A percentile compares a stretch with the other conserved stretches of the same genome.
phyloP scores from a whole-genome alignment of 2,797 vertebrate species.

The Acipenser ruthenus region DNA sequence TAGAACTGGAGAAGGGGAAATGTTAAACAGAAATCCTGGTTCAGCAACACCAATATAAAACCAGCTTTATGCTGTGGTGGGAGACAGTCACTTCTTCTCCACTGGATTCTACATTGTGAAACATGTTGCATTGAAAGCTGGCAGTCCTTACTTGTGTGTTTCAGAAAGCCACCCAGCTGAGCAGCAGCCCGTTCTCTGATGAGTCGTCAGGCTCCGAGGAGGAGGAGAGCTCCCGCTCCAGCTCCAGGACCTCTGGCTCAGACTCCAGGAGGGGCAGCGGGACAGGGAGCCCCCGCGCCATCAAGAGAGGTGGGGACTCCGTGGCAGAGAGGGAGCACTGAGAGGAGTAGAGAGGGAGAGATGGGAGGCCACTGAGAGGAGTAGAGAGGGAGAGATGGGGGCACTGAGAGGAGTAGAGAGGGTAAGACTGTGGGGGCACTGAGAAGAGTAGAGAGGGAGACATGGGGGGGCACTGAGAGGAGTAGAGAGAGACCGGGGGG shows the following conservation, averaged over 20 bases:
- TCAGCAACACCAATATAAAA: background rate
- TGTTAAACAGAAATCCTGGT: too few relatives aligned
- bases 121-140: too few relatives aligned
- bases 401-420: too few relatives aligned
- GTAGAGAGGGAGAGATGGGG: too few relatives aligned
- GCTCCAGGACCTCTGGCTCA: conserved; percentile 68
- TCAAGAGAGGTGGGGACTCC: conserved; percentile 75
- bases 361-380: too few relatives aligned
- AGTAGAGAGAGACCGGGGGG: too few relatives aligned
- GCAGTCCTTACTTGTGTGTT: conserved; percentile 23
- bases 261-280: conserved; percentile 68
- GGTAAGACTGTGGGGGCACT: too few relatives aligned
- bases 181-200: conserved; percentile 76
- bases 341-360: too few relatives aligned
- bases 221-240: conserved; percentile 73
- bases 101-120: background rate
- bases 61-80: background rate
- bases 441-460: too few relatives aligned
- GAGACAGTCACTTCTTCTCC: background rate
- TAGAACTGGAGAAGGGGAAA: too few relatives aligned
- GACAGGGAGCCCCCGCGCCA: conserved; percentile 74
- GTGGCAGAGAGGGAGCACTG: too few relatives aligned
- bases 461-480: too few relatives aligned
- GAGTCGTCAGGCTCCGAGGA: conserved; percentile 87
- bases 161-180: conserved; percentile 88